Conservation (phyloP, 2,797 vertebrate species). For the Hydrolagus colliei region DNA sequence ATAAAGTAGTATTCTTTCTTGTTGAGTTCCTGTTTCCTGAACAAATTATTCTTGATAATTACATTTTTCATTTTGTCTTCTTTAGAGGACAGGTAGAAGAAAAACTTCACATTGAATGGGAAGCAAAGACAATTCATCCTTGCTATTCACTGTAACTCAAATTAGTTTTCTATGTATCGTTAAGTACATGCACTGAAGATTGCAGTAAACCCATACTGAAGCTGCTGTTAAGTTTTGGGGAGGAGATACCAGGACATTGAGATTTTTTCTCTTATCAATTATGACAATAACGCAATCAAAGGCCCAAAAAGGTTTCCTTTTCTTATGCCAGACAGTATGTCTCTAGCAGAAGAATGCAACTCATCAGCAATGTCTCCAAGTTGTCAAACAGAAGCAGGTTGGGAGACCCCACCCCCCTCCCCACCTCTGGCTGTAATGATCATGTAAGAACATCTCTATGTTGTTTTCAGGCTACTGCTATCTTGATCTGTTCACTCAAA, state of each 20-base stretch:
- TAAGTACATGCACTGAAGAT: background rate
- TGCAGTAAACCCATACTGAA: background rate
- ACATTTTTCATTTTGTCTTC: background rate
- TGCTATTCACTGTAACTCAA: background rate
- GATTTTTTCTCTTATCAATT: conserved; percentile 67
- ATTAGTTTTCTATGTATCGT: background rate
- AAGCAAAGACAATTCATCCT: background rate
- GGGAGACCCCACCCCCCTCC: conserved; percentile 53
- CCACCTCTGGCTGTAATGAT: conserved; percentile 60
- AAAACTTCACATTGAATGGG: background rate
- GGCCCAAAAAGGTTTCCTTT: conserved; percentile 61
- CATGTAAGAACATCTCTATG: conserved; percentile 66
- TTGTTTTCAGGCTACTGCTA: conserved; percentile 69
- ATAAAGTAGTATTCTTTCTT: background rate
- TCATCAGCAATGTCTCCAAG: conserved; percentile 89
- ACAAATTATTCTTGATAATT: background rate
- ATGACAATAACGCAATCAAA: conserved; percentile 70
- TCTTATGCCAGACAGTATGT: conserved; percentile 75
- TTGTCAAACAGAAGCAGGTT: conserved; percentile 79
- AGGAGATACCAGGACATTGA: conserved; percentile 70
- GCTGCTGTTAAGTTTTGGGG: conserved; percentile 33
- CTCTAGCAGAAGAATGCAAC: conserved; percentile 81
- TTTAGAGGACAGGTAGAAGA: background rate
- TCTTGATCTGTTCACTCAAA: conserved; percentile 73
- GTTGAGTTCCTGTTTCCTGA: background rate